Conservation (phyloP, 2,113 vertebrate species). For the Accipiter virgatus region DNA sequence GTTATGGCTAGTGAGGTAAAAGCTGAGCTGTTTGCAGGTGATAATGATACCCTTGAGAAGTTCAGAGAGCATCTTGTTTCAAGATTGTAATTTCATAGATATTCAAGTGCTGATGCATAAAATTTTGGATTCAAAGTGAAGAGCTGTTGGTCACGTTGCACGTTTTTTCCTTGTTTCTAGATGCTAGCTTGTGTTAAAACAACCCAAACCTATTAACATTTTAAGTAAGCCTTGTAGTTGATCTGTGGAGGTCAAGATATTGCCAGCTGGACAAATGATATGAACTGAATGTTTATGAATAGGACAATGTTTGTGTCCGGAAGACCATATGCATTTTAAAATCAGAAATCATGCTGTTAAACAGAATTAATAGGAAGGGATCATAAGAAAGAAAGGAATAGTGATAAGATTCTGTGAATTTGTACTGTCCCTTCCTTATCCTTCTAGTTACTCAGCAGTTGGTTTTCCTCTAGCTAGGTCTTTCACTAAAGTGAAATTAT, state of each 20-base stretch:
- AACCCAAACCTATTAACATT: background rate
- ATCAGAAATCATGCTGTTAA: background rate
- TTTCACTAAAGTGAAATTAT: background rate
- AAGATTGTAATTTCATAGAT: background rate
- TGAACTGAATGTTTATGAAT: background rate
- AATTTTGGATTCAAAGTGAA: background rate
- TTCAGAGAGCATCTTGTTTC: background rate
- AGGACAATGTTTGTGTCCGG: background rate
- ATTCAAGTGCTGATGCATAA: background rate
- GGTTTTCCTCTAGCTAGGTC: background rate
- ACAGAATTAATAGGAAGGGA: background rate
- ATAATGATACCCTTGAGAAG: background rate
- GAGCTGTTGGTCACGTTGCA: background rate
- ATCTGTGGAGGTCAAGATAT: background rate
- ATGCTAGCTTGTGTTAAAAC: background rate
- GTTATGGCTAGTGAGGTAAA: background rate
- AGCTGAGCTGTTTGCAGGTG: background rate
- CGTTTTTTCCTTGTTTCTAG: background rate
- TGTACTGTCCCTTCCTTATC: background rate
- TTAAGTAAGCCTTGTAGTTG: background rate
- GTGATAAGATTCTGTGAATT: background rate
- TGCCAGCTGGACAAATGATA: background rate
- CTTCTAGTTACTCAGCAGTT: background rate
- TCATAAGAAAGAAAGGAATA: background rate
- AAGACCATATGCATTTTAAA: background rate